Evolutionary conservation across 2,113 vertebrate species (phyloP), one percentile per base, ranked within the genome.

Genomic region (Coregonus clupeaformis): DNA sequence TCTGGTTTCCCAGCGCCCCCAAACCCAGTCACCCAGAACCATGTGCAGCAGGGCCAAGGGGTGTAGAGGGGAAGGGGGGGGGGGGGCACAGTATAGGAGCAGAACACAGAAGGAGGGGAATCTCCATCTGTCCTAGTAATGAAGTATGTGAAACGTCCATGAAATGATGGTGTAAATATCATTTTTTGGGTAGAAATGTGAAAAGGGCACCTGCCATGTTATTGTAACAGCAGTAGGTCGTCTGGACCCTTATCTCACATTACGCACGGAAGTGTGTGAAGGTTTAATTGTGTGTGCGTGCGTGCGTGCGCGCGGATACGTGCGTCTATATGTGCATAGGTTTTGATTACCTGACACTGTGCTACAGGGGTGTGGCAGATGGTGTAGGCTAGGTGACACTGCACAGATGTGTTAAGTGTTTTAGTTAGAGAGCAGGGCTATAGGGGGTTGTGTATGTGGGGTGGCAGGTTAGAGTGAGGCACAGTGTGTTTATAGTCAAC

Each of bases 401-500:
- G 80, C 86, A 83, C 84, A 82, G 84, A 86, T 90, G 87, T 91
- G 92, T 93, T 92, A 92, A 92, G 91, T 91, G 90, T 80, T 90
- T 83, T 60, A 79, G 67, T 83, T 65, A 6, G 25, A 14, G 74
- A 72, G 5, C 62, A 72, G 68, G 82, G 74, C 84, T 83, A 74
- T 80, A 74, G 14, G 5, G 78, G 78, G 71, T 71, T 71, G 71
- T 69, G 81, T 82, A 68, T 72, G 66, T 64, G 75, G 64, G 80
- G 85, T 85, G 76, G 73, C 80, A 76, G 84, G 73, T 57, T 69
- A 81, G 82, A 81, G 82, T 72, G 74, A 84, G 77, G 84, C 80
- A 76, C 30, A 78, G 59, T 42, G 25, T 94, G 88, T 93, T 93
- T 90, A 94, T 91, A 89, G 82, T 94, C 94, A 94, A 95, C 93